phyloP scores from a whole-genome alignment of 2,113 vertebrate species.

The Pollachius pollachius region DNA sequence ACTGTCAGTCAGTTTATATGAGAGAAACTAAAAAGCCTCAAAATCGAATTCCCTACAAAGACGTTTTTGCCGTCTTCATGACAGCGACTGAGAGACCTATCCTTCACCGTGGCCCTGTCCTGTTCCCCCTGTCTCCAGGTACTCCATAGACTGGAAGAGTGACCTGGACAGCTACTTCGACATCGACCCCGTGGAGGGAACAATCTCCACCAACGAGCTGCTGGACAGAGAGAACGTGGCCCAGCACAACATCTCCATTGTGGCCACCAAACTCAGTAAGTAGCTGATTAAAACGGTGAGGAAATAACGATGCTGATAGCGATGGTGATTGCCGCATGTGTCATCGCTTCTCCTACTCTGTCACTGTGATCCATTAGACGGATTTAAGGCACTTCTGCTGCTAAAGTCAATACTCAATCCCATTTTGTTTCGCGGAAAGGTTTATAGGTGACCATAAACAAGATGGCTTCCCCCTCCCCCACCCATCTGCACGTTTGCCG shows the following conservation, averaged over 20 bases:
- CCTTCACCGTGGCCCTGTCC: too few species aligned
- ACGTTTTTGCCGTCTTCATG: too few species aligned
- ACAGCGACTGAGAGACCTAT: too few species aligned
- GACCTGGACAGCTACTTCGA: slow-evolving; percentile 92
- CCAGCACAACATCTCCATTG: slow-evolving; percentile 92
- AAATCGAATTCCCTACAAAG: too few species aligned
- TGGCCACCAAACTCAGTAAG: slow-evolving; percentile 98
- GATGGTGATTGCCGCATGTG: slow-evolving; percentile 35
- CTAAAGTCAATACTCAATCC: slow-evolving; percentile 64
- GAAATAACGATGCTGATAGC: background rate
- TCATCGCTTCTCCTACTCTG: slow-evolving; percentile 20
- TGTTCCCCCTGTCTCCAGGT: slow-evolving; percentile 69
- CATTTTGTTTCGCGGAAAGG: slow-evolving; percentile 47
- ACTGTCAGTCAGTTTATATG: too few species aligned
- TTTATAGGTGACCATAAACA: slow-evolving; percentile 66
- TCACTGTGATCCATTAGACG: slow-evolving; percentile 45
- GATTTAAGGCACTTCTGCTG: slow-evolving; percentile 60
- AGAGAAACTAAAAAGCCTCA: too few species aligned
- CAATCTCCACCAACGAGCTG: slow-evolving; percentile 90
- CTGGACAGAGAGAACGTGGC: slow-evolving; percentile 90
- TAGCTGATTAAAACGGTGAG: slow-evolving; percentile 57
- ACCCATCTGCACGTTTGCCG: slow-evolving; percentile 3
- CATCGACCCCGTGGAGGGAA: slow-evolving; percentile 90
- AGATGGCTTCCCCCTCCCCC: slow-evolving; percentile 35
- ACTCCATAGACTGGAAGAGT: slow-evolving; percentile 93